These are phyloP conservation scores for Lethenteron reissneri DNA, from an alignment of 2,113 vertebrate genomes.

Conservation along the genomic window DNA sequence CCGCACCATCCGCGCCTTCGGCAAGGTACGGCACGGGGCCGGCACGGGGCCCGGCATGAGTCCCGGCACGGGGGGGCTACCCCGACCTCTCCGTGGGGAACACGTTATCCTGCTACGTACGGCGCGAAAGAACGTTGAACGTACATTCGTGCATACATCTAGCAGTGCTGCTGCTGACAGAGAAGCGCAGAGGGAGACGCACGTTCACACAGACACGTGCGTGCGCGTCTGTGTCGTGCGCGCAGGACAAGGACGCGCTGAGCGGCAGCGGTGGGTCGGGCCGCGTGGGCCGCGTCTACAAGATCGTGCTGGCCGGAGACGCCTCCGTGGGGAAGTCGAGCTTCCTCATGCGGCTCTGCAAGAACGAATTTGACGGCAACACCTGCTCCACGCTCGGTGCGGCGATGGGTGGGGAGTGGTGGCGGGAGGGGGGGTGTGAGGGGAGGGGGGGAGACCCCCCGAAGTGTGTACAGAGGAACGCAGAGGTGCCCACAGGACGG, in stretches of 20 bases:
- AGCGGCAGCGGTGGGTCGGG: neutral
- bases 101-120: no score
- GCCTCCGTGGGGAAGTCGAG: conserved; percentile 6
- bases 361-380: conserved; percentile 3
- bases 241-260: neutral
- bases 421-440: no score
- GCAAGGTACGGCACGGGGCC: no score
- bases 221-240: neutral
- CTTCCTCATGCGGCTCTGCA: conserved; percentile 5
- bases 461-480: no score
- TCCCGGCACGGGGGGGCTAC: no score
- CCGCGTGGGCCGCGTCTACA: conserved; percentile 11
- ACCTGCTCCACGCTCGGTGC: conserved; percentile 3
- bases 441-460: no score
- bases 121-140: no score
- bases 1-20: no score
- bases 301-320: conserved; percentile 1
- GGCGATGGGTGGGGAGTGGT: conserved; percentile 2
- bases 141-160: no score
- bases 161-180: neutral
- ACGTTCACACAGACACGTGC: neutral
- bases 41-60: no score
- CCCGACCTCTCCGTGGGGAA: no score
- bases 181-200: neutral
- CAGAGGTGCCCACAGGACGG: no score